phyloP scores from a whole-genome alignment of 2,113 vertebrate species.

The Sciurus niger region DNA sequence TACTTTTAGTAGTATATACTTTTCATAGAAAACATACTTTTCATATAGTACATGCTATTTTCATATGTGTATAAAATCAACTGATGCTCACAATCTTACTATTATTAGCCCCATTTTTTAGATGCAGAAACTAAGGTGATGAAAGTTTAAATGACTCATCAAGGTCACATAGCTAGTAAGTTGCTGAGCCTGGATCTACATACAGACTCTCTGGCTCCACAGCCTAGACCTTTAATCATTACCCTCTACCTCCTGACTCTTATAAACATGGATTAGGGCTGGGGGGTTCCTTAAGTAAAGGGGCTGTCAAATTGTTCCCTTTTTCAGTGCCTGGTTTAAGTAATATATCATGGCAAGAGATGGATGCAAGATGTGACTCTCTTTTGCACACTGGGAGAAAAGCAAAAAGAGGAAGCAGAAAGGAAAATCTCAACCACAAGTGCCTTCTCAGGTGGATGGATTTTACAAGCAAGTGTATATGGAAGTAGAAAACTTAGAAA shows the following conservation, averaged over 20 bases:
- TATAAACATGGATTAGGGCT: neutral
- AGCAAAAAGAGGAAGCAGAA: neutral
- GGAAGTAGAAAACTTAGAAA: neutral
- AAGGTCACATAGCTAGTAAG: neutral
- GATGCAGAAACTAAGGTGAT: neutral
- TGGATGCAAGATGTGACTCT: neutral
- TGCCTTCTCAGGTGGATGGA: neutral
- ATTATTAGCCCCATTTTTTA: constrained; percentile 11
- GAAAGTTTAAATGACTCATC: neutral
- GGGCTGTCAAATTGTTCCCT: neutral
- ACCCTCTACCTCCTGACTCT: neutral
- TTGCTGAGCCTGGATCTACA: neutral
- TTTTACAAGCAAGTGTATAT: neutral
- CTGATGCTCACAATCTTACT: neutral
- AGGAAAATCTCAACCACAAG: neutral
- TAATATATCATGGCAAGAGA: neutral
- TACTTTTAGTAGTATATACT: neutral
- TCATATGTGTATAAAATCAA: neutral
- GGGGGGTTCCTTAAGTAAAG: neutral
- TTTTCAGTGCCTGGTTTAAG: neutral
- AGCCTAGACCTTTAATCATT: neutral
- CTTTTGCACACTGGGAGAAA: neutral
- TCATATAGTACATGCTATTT: neutral
- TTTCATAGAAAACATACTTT: neutral
- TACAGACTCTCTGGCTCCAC: neutral